Conservation (phyloP, 2,888 invertebrate species). For the Lingula anatina region DNA sequence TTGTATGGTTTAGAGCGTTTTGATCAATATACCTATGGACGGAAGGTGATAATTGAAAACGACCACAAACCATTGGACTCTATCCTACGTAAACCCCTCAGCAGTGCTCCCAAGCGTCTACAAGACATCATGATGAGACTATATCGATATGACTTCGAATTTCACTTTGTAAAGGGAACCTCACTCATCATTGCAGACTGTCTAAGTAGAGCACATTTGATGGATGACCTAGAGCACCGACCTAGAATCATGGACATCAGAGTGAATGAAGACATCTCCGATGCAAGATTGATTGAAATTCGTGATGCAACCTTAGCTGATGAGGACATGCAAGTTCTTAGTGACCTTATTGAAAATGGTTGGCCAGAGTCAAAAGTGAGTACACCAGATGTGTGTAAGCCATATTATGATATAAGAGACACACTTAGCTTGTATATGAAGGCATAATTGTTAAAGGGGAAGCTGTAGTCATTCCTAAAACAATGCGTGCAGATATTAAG, state of each 20-base stretch:
- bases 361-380: slow-evolving; percentile 3
- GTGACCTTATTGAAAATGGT: slow-evolving; percentile 1
- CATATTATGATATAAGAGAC: not conserved
- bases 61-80: slow-evolving; percentile 9
- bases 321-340: not conserved
- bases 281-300: not conserved
- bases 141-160: slow-evolving; percentile 13
- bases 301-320: slow-evolving; percentile 2
- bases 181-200: slow-evolving; percentile 12
- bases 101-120: slow-evolving; percentile 11
- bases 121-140: slow-evolving; percentile 16
- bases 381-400: not conserved
- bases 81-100: slow-evolving; percentile 11
- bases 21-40: slow-evolving; percentile 18
- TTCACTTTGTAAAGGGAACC: slow-evolving; percentile 11
- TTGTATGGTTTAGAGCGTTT: slow-evolving; percentile 17
- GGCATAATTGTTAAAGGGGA: not conserved
- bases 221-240: not conserved
- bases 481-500: not conserved
- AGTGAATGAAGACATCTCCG: not conserved
- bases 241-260: slow-evolving; percentile 1
- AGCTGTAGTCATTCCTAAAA: not conserved
- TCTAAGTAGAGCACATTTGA: slow-evolving; percentile 9
- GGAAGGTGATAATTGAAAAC: slow-evolving; percentile 4
- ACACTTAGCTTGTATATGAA: not conserved